phyloP scores from a whole-genome alignment of 1,140 invertebrate genomes.

The Drosophila rufa region DNA sequence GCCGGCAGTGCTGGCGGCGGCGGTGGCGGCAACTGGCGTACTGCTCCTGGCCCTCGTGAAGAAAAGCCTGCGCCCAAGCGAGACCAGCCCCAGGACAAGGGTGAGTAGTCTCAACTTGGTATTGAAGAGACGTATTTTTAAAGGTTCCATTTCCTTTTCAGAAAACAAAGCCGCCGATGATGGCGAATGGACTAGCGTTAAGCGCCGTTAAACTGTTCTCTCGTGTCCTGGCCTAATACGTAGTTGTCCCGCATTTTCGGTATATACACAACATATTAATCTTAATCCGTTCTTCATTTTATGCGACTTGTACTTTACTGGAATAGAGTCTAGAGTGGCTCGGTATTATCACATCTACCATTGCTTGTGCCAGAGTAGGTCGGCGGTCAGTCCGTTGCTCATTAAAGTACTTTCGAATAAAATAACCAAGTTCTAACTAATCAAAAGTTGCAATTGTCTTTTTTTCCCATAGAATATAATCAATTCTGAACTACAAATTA shows the following conservation, averaged over 20 bases:
- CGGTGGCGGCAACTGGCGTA: slow-evolving; percentile 76
- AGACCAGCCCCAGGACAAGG: slow-evolving; percentile 76
- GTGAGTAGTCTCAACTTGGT: slow-evolving; percentile 31
- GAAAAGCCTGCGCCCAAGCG: slow-evolving; percentile 71
- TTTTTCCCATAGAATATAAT: background rate
- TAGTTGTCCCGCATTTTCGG: slow-evolving; percentile 53
- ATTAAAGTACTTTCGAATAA: slow-evolving; percentile 56
- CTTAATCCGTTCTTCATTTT: slow-evolving; percentile 48
- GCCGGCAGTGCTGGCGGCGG: slow-evolving; percentile 46
- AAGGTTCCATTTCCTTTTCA: slow-evolving; percentile 9
- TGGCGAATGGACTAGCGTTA: slow-evolving; percentile 83
- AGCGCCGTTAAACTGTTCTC: slow-evolving; percentile 70
- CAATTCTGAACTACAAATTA: background rate
- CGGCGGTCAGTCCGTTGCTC: background rate
- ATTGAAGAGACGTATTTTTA: background rate
- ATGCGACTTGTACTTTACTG: slow-evolving; percentile 47
- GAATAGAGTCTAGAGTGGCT: slow-evolving; percentile 28
- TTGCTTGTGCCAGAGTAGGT: slow-evolving; percentile 44
- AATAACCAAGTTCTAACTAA: slow-evolving; percentile 39
- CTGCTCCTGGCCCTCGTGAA: slow-evolving; percentile 71
- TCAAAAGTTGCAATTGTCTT: background rate
- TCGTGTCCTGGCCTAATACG: slow-evolving; percentile 18
- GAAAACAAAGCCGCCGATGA: slow-evolving; percentile 80
- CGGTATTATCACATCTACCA: slow-evolving; percentile 19
- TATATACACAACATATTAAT: slow-evolving; percentile 53